Conservation (phyloP, 2,888 invertebrate species). For the Leucophenga montana region DNA sequence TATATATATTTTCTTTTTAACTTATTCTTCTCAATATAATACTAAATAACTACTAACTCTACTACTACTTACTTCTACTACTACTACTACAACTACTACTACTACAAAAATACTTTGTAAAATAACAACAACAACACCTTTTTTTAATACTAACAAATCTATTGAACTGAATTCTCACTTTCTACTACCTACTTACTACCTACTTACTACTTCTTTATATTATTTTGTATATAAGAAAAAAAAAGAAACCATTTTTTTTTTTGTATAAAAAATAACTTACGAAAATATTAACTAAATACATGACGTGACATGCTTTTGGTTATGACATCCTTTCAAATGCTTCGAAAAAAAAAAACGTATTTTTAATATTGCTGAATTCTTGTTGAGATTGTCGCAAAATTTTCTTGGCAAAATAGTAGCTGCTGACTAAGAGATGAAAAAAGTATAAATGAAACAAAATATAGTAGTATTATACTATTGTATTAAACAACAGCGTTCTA, state of each 20-base stretch:
- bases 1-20: conserved; percentile 32
- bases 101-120: conserved; percentile 9
- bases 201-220: conserved; percentile 6
- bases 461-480: too few species aligned
- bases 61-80: neutral
- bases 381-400: neutral
- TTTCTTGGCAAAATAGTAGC: conserved; percentile 34
- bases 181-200: too few species aligned
- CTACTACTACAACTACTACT: conserved; percentile 9
- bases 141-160: conserved; percentile 26
- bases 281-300: too few species aligned
- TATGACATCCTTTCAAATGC: too few species aligned
- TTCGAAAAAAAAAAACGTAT: too few species aligned
- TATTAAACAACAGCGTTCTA: conserved; percentile 38
- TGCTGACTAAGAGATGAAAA: conserved; percentile 24
- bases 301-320: too few species aligned
- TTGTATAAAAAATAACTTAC: too few species aligned
- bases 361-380: too few species aligned
- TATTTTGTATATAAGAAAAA: conserved; percentile 38
- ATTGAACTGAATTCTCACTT: too few species aligned
- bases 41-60: conserved; percentile 1
- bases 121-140: conserved; percentile 23
- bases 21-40: conserved; percentile 31
- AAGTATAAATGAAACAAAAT: conserved; percentile 33
- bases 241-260: conserved; percentile 18